These are phyloP conservation scores for Trematocara macrostoma DNA, from an alignment of 2,113 vertebrate genomes.

Conservation along the genomic window DNA sequence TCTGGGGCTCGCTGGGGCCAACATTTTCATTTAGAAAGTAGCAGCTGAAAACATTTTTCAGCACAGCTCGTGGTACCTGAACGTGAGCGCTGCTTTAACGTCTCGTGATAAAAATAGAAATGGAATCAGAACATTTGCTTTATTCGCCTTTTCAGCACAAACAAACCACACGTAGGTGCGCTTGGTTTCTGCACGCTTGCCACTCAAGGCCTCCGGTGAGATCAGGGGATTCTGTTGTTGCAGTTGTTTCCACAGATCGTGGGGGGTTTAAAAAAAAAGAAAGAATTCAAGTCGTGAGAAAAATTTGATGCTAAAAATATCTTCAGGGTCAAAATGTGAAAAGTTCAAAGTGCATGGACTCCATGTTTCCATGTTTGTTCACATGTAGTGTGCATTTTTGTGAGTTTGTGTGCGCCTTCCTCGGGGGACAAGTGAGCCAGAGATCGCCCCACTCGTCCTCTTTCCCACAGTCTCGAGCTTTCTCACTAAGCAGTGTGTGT, in stretches of 20 bases:
- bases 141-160: neutral
- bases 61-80: neutral
- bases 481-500: neutral
- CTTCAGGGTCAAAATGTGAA: neutral
- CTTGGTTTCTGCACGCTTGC: neutral
- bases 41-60: neutral
- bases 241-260: neutral
- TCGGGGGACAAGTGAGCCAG: neutral
- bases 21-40: neutral
- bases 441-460: constrained; percentile 1
- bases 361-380: constrained; percentile 4
- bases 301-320: neutral
- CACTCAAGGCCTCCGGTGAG: neutral
- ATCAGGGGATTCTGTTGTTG: neutral
- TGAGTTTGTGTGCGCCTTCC: neutral
- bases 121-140: neutral
- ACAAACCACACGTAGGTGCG: neutral
- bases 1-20: neutral
- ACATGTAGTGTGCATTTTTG: neutral
- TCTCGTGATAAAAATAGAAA: neutral
- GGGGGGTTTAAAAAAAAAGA: neutral
- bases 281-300: neutral
- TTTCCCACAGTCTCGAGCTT: constrained; percentile 45
- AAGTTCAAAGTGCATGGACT: neutral
- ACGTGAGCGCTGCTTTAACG: neutral